Conservation (phyloP, 2,888 invertebrate species). For the Siphlonurus alternatus region DNA sequence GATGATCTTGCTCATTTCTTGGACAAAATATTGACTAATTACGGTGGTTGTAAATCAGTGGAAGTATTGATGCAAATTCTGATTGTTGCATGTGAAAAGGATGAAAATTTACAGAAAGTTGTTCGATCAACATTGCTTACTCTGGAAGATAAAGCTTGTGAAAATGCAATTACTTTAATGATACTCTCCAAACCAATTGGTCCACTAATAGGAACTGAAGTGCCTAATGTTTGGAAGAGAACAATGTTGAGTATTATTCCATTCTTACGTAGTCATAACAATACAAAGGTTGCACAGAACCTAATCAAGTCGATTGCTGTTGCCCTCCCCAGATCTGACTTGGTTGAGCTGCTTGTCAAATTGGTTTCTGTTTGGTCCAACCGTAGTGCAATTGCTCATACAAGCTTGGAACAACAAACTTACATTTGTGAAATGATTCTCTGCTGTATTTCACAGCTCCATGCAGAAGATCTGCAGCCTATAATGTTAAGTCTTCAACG, state of each 20-base stretch:
- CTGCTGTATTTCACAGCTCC: conserved; percentile 3
- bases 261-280: conserved; percentile 21
- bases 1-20: conserved; percentile 36
- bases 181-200: not conserved
- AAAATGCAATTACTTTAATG: not conserved
- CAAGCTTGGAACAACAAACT: conserved; percentile 49
- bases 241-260: conserved; percentile 40
- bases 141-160: not conserved
- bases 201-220: conserved; percentile 23
- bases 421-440: conserved; percentile 46
- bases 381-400: conserved; percentile 39
- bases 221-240: conserved; percentile 36
- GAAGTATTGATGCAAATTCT: conserved; percentile 36
- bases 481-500: not conserved
- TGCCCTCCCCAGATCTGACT: conserved; percentile 17
- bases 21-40: conserved; percentile 40
- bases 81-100: conserved; percentile 30
- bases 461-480: conserved; percentile 9
- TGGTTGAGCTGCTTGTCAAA: conserved; percentile 32
- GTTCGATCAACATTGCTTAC: not conserved
- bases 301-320: conserved; percentile 17
- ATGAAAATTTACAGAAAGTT: conserved; percentile 17
- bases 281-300: not conserved
- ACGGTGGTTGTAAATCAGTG: conserved; percentile 30
- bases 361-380: conserved; percentile 51